Base-by-base conservation (phyloP, 92 coral and sea anemone genomes). In the Siderastrea radians region DNA sequence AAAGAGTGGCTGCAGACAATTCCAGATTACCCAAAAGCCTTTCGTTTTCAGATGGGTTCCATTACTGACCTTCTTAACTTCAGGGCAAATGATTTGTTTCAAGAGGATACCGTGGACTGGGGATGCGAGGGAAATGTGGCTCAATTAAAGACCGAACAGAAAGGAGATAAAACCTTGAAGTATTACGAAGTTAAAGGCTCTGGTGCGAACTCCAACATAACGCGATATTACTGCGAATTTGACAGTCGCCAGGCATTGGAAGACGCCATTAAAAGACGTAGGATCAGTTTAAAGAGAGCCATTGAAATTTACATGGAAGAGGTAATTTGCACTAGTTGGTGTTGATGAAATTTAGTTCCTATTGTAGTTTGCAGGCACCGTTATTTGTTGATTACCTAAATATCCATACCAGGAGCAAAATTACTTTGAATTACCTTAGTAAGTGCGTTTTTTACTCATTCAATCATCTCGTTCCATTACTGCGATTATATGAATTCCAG, bases 1-100 rank as follows among this genome's bases (percentile, higher is more conserved):
- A 26, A 26, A 26, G 38, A 26, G 38, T 26, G 38, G 93, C 81
- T 90, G 0, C 50, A 74, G 54, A 86, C 92, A 44, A 90, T 90
- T 19, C 73, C 83, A 7, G 7, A 44, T 38, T 90, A 79, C 85
- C 93, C 93, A 17, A 90, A 90, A 19, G 87, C 93, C 46, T 90
- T 90, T 64, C 57, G 78, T 49, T 86, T 91, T 12, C 84, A 80
- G 62, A 80, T 80, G 62, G 64, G 84, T 1, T 43, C 84, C 49
- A 80, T 65, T 11, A 80, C 73, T 1, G 74, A 80, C 50, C 84
- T 80, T 13, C 62, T 80, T 1, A 49, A 80, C 19, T 80, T 87
- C 80, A 83, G 91, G 7, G 88, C 91, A 10, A 70, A 49, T 26
- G 91, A 87, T 6, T 52, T 87, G 76, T 87, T 91, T 64, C 91